Base-by-base conservation (phyloP, 2,888 invertebrate genomes). In the Brachyptera putata region DNA sequence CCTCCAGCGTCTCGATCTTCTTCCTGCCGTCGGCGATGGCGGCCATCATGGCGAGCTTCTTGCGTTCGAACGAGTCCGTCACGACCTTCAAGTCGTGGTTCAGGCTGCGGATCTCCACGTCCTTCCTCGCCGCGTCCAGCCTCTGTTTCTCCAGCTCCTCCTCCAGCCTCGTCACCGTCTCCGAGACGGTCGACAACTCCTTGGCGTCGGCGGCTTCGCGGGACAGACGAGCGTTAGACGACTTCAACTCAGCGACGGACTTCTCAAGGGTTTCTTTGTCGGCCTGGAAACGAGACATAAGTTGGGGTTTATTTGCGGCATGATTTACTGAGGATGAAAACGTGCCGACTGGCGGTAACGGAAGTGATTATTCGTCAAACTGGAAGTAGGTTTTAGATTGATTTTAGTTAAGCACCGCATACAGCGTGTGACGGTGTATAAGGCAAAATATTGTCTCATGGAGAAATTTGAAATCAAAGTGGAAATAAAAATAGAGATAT, bases 1-100 rank as follows among this genome's bases (percentile, higher is more conserved):
- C 62, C 56, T 65, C 63, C 53, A 61, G 62, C 9, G 61, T 41
- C 16, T 64, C 58, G 7, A 63, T 61, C 37, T 57, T 55, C 7
- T 64, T 63, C 56, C 64, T 43, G 30, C 61, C 24, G 9, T 63
- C 65, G 37, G 26, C 16, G n/a, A 30, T 55, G 21, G 21, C 43
- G 3, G 57, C 58, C 2, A n/a, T 22, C 50, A 63, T 58, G 18
- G 61, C 60, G n/a, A 53, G 56, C 13, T 50, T 60, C 36, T 58
- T 56, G 1, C 62, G 30, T 41, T 59, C 53, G 46, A 61, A 50
- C 14, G 56, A 59, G 16, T 61, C 61, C 36, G 61, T 55, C 34
- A 60, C 43, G 21, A 57, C 56, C 50, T 63, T 60, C 41, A 60
- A 30, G 46, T 60, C 50, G 9, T 24, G 41, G 18, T 46, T 13